phyloP scores from a whole-genome alignment of 2,113 vertebrate species.

The Hemiprocne comata region DNA sequence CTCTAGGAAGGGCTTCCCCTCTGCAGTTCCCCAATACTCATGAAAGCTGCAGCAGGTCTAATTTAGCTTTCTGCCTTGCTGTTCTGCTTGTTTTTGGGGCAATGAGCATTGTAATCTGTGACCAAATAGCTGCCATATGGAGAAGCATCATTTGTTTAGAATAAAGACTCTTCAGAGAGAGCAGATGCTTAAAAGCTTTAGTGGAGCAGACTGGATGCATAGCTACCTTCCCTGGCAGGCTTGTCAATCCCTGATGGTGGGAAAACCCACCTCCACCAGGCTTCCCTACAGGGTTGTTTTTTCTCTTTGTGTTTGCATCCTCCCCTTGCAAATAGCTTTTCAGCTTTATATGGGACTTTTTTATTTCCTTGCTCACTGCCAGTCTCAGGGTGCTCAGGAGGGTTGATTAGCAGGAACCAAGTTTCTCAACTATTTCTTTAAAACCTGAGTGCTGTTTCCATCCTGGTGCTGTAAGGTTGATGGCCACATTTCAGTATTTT shows the following conservation, averaged over 20 bases:
- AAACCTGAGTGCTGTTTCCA: neutral
- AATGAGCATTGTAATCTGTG: neutral
- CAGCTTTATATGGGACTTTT: neutral
- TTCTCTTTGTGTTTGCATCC: neutral
- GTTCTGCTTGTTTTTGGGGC: neutral
- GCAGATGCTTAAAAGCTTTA: neutral
- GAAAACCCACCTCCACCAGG: neutral
- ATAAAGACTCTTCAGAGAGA: conserved; percentile 11
- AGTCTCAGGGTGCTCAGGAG: neutral
- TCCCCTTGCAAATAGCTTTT: neutral
- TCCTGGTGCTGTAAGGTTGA: rapidly evolving
- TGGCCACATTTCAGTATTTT: neutral
- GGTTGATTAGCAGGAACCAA: neutral
- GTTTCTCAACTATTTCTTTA: neutral
- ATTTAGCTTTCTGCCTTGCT: neutral
- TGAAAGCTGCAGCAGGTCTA: neutral
- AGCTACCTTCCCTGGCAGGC: neutral
- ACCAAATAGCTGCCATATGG: neutral
- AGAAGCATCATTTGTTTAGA: neutral
- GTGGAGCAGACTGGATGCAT: neutral
- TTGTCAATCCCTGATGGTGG: neutral
- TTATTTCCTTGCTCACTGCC: neutral
- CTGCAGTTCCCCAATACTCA: neutral
- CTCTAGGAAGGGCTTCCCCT: neutral
- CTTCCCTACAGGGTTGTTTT: neutral